Percentiles rank a stretch among this genome's conserved stretches.
Evolutionary conservation across 2,888 invertebrate species (phyloP).

Genomic region (Sarcophaga carnaria): DNA sequence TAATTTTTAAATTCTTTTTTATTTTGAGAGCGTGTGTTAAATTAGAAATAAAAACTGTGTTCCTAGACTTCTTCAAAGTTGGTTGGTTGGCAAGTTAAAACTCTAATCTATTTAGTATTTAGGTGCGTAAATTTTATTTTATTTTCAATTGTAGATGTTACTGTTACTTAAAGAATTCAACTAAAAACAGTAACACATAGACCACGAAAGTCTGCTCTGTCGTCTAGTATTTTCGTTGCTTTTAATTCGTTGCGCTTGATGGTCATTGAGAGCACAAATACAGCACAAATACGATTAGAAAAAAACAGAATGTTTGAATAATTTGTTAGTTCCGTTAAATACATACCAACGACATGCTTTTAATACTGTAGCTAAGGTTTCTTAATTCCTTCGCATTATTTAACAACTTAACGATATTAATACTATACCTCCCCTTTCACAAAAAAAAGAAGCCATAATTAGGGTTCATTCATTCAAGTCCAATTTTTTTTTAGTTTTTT

Average conservation of each 20-base stretch:
- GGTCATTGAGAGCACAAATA: constrained; percentile 57
- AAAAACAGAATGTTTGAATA: constrained; percentile 53
- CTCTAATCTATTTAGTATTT: not conserved
- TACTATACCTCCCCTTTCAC: constrained; percentile 4
- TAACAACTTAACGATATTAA: constrained; percentile 17
- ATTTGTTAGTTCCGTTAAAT: constrained; percentile 64
- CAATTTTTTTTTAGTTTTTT: not conserved
- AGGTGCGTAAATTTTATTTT: constrained; percentile 28
- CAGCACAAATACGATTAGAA: constrained; percentile 41
- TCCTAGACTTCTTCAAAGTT: not conserved
- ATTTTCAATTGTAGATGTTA: not conserved
- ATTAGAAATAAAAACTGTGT: not conserved
- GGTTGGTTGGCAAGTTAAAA: not conserved
- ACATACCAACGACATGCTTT: not conserved
- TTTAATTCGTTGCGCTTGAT: constrained; percentile 68
- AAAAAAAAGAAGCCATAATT: constrained; percentile 45
- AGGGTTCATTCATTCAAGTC: constrained; percentile 49
- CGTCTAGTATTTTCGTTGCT: constrained; percentile 32
- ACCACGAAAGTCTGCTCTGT: not conserved
- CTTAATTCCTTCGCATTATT: not conserved
- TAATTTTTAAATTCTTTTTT: too few species aligned
- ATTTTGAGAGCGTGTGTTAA: constrained; percentile 33
- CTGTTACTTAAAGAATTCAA: constrained; percentile 19
- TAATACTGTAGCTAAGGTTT: not conserved
- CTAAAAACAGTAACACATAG: not conserved